Conservation (phyloP, 2,113 vertebrate species). For the Mohoua ochrocephala region DNA sequence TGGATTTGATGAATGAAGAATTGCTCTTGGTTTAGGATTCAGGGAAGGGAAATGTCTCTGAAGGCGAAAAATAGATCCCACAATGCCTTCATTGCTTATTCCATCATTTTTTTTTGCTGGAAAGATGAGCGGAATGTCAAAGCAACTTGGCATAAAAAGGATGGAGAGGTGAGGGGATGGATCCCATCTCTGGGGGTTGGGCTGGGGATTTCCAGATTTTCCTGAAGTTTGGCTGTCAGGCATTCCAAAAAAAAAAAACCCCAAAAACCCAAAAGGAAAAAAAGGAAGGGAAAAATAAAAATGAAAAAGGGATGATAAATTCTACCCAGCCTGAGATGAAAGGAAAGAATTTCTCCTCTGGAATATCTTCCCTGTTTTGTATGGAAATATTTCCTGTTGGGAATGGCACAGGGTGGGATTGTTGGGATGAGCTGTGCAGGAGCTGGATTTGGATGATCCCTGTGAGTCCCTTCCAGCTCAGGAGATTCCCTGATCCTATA, state of each 20-base stretch:
- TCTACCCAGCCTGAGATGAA: neutral
- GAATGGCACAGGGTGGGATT: too few relatives aligned
- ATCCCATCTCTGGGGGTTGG: neutral
- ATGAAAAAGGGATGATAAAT: fast-evolving
- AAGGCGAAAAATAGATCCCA: neutral
- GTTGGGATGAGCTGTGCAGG: neutral
- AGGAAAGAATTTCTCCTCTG: neutral
- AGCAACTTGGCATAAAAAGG: neutral
- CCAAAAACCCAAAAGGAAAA: neutral
- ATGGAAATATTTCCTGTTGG: neutral
- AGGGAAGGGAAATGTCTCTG: neutral
- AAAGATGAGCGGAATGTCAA: neutral
- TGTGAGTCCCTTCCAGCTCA: neutral
- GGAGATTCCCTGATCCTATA: neutral
- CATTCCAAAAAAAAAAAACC: neutral
- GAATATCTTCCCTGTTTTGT: neutral
- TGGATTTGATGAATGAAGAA: neutral
- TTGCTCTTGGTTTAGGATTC: neutral
- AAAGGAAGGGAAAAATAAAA: fast-evolving
- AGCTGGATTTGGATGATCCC: neutral
- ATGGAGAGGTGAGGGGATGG: neutral
- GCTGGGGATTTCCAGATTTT: neutral
- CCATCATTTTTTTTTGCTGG: neutral
- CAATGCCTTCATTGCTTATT: neutral
- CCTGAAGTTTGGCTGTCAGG: neutral